Evolutionary conservation across 1,140 invertebrate species (phyloP).

Genomic region (Drosophila pseudoananassae): DNA sequence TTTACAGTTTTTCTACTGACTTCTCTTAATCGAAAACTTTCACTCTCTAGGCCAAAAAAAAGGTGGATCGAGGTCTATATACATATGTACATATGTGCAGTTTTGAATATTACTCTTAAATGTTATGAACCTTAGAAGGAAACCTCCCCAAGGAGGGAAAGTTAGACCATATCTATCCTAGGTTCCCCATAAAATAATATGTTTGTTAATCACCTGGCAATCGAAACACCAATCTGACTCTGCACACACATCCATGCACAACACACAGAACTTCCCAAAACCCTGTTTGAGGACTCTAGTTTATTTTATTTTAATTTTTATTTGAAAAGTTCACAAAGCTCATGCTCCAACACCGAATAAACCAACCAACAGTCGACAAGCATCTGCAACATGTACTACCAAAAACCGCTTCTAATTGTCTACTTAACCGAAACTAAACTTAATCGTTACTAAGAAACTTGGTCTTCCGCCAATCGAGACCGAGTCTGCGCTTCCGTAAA

Average conservation of each 20-base stretch:
- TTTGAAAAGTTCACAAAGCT: constrained; percentile 55
- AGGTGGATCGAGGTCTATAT: constrained; percentile 46
- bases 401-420: constrained; percentile 69
- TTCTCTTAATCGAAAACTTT: constrained; percentile 20
- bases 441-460: constrained; percentile 43
- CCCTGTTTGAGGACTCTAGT: constrained; percentile 19
- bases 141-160: constrained; percentile 20
- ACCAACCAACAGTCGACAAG: constrained; percentile 37
- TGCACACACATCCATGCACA: constrained; percentile 42
- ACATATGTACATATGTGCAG: constrained; percentile 30
- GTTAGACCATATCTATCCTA: constrained; percentile 57
- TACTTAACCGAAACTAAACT: constrained; percentile 47
- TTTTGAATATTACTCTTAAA: constrained; percentile 2
- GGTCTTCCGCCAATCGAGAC: constrained; percentile 38
- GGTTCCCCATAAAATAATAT: constrained; percentile 22
- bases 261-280: constrained; percentile 6
- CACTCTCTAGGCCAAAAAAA: constrained; percentile 53
- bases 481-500: constrained; percentile 53
- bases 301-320: constrained; percentile 30
- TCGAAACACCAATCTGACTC: constrained; percentile 31
- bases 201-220: constrained; percentile 41
- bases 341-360: constrained; percentile 80
- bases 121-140: background rate
- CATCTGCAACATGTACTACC: constrained; percentile 42
- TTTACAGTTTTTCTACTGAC: constrained; percentile 35